Evolutionary conservation across 2,797 vertebrate species (phyloP).

Genomic region (Poecilia wingei): DNA sequence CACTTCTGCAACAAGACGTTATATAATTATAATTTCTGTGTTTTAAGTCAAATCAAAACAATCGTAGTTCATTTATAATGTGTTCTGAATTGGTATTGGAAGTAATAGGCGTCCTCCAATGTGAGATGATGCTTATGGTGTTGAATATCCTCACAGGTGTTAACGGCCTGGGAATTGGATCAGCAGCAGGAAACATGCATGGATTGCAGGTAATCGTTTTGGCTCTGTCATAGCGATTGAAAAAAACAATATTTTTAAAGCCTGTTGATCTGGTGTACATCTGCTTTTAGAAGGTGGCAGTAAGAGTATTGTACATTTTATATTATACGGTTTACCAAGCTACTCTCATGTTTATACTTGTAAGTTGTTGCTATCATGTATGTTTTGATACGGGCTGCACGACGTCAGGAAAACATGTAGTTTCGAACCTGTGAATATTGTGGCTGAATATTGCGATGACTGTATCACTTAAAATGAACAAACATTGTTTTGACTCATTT

Average conservation of each 20-base stretch:
- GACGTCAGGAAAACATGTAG: background rate
- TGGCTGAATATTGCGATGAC: background rate
- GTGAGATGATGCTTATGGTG: constrained; percentile 31
- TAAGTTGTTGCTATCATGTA: background rate
- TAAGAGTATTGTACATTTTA: background rate
- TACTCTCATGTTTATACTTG: background rate
- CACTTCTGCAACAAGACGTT: background rate
- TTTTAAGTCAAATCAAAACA: background rate
- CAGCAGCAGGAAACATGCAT: constrained; percentile 85
- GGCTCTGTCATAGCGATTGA: background rate
- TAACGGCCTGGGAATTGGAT: constrained; percentile 84
- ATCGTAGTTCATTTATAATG: background rate
- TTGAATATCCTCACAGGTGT: constrained; percentile 79
- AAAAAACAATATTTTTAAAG: background rate
- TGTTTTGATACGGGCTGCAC: background rate
- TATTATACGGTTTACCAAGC: background rate
- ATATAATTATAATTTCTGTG: background rate
- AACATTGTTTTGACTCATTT: background rate
- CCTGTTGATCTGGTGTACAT: background rate
- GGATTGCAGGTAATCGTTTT: constrained; percentile 88
- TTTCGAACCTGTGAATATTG: background rate
- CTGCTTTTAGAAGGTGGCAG: background rate
- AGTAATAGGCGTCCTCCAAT: background rate
- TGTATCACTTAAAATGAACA: background rate
- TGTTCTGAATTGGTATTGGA: background rate